A percentile compares a stretch with the other conserved stretches of the same genome.
Evolutionary conservation across 64 coral and sea anemone genomes (phyloP).

Genomic region (Stichodactyla mertensii): DNA sequence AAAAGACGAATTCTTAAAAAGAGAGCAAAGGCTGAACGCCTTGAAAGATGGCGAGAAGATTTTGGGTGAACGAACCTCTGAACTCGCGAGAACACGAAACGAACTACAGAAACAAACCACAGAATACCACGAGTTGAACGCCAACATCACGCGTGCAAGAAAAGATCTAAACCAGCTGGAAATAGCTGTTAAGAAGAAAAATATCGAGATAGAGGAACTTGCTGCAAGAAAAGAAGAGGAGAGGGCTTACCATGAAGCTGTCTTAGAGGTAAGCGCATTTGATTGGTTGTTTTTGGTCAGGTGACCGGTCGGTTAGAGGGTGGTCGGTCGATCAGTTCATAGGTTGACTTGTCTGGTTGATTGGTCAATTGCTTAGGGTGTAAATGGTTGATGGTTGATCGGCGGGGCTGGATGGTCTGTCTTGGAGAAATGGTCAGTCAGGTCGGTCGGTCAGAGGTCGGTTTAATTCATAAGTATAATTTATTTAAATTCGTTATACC

Average conservation of each 20-base stretch:
- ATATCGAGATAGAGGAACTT: constrained; percentile 27
- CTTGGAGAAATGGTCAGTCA: too few species aligned
- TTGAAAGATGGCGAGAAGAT: constrained; percentile 81
- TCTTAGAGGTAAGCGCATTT: constrained; percentile 36
- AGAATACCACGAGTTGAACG: constrained; percentile 59
- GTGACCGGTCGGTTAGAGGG: too few species aligned
- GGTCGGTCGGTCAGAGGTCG: too few species aligned
- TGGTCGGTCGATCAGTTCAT: too few species aligned
- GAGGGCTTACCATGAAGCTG: constrained; percentile 28
- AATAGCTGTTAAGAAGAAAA: neutral
- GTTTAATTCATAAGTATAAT: neutral
- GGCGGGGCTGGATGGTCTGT: too few species aligned
- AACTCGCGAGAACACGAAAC: constrained; percentile 67
- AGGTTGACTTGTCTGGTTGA: too few species aligned
- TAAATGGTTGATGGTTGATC: too few species aligned
- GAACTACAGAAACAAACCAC: constrained; percentile 68
- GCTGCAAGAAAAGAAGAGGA: constrained; percentile 42
- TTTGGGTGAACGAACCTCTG: constrained; percentile 54
- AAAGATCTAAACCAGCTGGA: constrained; percentile 62
- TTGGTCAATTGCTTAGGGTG: too few species aligned
- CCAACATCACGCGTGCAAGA: constrained; percentile 42
- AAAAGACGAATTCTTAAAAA: constrained; percentile 49
- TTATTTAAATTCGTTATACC: neutral
- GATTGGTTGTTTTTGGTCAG: neutral
- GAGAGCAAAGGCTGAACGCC: constrained; percentile 47